A percentile compares a stretch with the other conserved stretches of the same genome.
Evolutionary conservation across 2,113 vertebrate species (phyloP).

Genomic region (Propithecus coquereli): DNA sequence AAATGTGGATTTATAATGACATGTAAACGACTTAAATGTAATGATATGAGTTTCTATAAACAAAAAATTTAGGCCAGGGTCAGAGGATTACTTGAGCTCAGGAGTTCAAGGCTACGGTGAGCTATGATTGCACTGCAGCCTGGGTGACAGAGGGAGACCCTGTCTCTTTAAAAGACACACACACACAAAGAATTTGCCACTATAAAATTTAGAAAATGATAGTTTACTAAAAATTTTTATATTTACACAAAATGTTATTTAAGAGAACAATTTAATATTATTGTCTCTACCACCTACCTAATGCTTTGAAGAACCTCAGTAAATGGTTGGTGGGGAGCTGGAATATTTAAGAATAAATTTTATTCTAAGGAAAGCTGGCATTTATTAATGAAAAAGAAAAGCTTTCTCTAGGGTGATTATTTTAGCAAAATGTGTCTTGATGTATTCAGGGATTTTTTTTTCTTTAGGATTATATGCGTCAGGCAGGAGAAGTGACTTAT

Average conservation of each 20-base stretch:
- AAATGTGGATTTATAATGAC: neutral
- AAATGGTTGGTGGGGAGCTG: neutral
- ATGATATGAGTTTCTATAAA: neutral
- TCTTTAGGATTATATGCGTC: slow-evolving; percentile 96
- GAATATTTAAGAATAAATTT: neutral
- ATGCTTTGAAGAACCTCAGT: neutral
- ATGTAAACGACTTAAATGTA: slow-evolving; percentile 4
- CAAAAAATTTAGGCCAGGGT: too few relatives aligned
- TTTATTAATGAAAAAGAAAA: neutral
- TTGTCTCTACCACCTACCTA: neutral
- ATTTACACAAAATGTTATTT: neutral
- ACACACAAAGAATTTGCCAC: neutral
- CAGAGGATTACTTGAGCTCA: too few relatives aligned
- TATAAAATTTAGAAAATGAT: slow-evolving; percentile 3
- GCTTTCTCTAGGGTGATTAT: neutral
- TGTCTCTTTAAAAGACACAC: too few relatives aligned
- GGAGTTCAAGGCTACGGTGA: too few relatives aligned
- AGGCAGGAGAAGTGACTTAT: slow-evolving; percentile 97
- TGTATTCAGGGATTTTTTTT: neutral
- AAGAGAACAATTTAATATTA: neutral
- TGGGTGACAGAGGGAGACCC: too few relatives aligned
- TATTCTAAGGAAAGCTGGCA: neutral
- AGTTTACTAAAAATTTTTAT: neutral
- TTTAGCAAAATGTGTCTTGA: slow-evolving; percentile 4
- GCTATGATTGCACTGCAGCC: too few relatives aligned